phyloP scores from a whole-genome alignment of 2,797 vertebrate species.

The Lepilemur septentrionalis region DNA sequence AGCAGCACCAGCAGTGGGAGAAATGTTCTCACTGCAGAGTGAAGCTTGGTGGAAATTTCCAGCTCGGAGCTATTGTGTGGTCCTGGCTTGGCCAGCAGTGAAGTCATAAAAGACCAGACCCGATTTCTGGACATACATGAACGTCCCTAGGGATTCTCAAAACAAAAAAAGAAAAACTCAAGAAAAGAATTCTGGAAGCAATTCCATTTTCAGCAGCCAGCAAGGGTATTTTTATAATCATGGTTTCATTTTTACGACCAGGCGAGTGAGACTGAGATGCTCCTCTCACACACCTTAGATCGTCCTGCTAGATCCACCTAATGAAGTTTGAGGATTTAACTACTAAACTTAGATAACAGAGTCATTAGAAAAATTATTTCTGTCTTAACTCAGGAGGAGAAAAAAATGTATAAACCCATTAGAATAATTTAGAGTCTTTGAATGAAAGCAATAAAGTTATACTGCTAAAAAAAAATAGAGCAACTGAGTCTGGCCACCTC shows the following conservation, averaged over 20 bases:
- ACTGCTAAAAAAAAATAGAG: not conserved
- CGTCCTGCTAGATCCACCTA: not conserved
- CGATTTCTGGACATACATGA: slow-evolving; percentile 31
- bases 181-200: slow-evolving; percentile 50
- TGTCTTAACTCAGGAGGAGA: not conserved
- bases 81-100: not conserved
- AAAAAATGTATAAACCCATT: not conserved
- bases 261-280: not conserved
- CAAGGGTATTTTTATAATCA: slow-evolving; percentile 38
- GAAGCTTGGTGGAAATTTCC: not conserved
- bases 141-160: not conserved
- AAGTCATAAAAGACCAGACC: slow-evolving; percentile 42
- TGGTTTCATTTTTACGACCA: slow-evolving; percentile 8
- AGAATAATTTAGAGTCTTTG: slow-evolving; percentile 40
- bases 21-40: not conserved
- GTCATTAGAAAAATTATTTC: slow-evolving; percentile 50
- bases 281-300: not conserved
- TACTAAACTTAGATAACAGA: slow-evolving; percentile 24
- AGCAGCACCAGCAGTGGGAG: not conserved
- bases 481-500: not conserved
- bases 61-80: not conserved
- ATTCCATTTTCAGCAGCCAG: slow-evolving; percentile 38
- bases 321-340: slow-evolving; percentile 20
- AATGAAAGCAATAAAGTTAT: slow-evolving; percentile 11
- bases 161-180: not conserved